These are phyloP conservation scores for Agriopis leucophaearia DNA, from an alignment of 2,888 invertebrate genomes.

Conservation along the genomic window DNA sequence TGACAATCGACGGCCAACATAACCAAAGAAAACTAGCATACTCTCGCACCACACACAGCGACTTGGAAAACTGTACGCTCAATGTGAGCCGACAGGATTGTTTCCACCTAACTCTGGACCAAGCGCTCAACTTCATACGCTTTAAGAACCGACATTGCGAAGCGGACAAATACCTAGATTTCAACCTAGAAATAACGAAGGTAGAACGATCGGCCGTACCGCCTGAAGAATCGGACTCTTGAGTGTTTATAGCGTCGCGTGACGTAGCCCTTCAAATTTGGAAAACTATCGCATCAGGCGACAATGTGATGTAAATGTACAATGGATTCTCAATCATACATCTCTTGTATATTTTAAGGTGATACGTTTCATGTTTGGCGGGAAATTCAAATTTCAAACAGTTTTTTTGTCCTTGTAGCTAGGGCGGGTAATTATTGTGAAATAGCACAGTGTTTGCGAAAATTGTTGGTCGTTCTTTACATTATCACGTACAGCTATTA, in stretches of 20 bases:
- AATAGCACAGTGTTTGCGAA: no score
- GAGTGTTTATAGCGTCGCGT: slow-evolving; percentile 37
- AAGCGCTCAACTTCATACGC: slow-evolving; percentile 74
- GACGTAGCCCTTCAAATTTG: slow-evolving; percentile 22
- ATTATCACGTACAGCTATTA: no score
- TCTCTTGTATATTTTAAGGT: no score
- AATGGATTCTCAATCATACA: not conserved
- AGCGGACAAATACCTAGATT: slow-evolving; percentile 64
- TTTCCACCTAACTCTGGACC: slow-evolving; percentile 75
- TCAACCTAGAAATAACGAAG: slow-evolving; percentile 60
- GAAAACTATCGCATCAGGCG: slow-evolving; percentile 18
- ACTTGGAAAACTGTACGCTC: slow-evolving; percentile 70
- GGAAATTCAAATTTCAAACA: no score
- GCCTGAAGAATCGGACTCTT: slow-evolving; percentile 58
- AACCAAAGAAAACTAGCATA: slow-evolving; percentile 68
- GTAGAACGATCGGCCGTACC: slow-evolving; percentile 45
- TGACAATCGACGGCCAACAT: slow-evolving; percentile 68
- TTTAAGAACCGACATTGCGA: slow-evolving; percentile 69
- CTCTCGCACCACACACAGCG: slow-evolving; percentile 74
- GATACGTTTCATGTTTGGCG: no score
- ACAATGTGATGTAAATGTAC: slow-evolving; percentile 11
- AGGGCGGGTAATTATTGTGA: no score
- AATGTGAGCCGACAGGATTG: slow-evolving; percentile 74
- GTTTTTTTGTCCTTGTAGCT: no score
- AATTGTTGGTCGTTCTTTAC: no score